A percentile compares a stretch with the other conserved stretches of the same genome.
Conservation (phyloP, 2,113 vertebrate genomes). For the Solea senegalensis region DNA sequence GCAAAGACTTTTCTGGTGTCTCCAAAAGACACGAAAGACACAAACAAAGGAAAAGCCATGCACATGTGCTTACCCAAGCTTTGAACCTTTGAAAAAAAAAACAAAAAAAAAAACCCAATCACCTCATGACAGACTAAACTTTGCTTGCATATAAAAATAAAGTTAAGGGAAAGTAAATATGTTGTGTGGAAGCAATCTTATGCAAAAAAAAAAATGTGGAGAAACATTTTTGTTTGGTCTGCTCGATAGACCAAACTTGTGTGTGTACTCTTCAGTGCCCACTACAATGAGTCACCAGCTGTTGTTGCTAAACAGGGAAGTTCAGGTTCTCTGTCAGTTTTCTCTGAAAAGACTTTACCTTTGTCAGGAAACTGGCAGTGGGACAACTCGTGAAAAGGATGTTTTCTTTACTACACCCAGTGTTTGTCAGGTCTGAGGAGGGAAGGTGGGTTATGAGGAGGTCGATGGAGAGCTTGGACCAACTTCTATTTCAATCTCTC, state of each 20-base stretch:
- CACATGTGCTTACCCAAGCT: neutral
- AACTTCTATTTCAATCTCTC: constrained; percentile 81
- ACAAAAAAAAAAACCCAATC: neutral
- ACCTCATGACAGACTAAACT: constrained; percentile 12
- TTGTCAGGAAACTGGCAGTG: constrained; percentile 82
- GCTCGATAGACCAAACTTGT: constrained; percentile 13
- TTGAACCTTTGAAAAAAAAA: neutral
- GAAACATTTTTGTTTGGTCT: constrained; percentile 13
- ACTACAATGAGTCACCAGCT: constrained; percentile 40
- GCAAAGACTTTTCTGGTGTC: neutral
- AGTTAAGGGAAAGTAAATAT: neutral
- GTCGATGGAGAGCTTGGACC: constrained; percentile 45
- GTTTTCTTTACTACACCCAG: constrained; percentile 86
- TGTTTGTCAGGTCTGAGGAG: constrained; percentile 70
- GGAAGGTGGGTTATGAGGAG: constrained; percentile 57
- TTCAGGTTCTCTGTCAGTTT: constrained; percentile 68
- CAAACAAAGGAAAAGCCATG: neutral
- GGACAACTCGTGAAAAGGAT: constrained; percentile 79
- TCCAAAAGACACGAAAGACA: neutral
- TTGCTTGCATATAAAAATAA: neutral
- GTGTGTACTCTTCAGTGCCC: constrained; percentile 25
- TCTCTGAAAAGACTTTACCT: constrained; percentile 59
- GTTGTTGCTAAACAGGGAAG: constrained; percentile 82
- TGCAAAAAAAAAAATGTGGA: constrained; percentile 1
- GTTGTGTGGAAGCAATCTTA: neutral